Evolutionary conservation across 2,888 invertebrate species (phyloP), one percentile per base, ranked within the genome.

Genomic region (Tanytarsus gracilentus): DNA sequence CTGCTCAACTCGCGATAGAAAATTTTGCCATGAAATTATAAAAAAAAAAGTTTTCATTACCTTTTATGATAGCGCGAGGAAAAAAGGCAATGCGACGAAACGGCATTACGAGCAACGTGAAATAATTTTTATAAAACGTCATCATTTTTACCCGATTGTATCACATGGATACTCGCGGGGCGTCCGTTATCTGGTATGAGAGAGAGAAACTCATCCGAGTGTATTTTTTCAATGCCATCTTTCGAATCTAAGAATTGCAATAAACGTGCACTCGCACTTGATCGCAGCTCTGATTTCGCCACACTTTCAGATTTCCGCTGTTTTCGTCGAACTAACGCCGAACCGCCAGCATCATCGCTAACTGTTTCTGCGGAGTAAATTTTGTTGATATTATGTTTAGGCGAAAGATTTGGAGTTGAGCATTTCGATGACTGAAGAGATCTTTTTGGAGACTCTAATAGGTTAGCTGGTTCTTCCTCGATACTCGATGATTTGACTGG

Each of bases 401-500:
- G 67, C 44, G 68, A 68, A 55, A 65, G 63, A 64, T 66, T 66
- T 25, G 68, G 67, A 56, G 66, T 67, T 16, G 66, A 66, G 59
- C 66, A 65, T 62, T 64, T 65, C 30, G 68, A 67, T 63, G 67
- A 66, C 16, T 64, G 65, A 36, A 65, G 36, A 6, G 66, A 65
- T 63, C 65, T 66, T 50, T 66, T 67, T 7, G 67, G 65, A 50
- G 67, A 66, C 50, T 67, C 2, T 7, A 23, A 16, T 26, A 7
- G 40, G 2, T 11, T 7, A 23, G n/a, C n/a, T 26, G 66, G 65
- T 61, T 68, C 67, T 62, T 68, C 68, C 64, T 68, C 68, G 62
- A 67, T 67, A 56, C 67, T 68, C 8, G 66, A 66, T 4, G 66
- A 66, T 58, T 67, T 67, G 61, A 65, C 65, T n/a, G 68, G 67